phyloP scores from a whole-genome alignment of 2,797 vertebrate genomes.

The Sphenodon punctatus region DNA sequence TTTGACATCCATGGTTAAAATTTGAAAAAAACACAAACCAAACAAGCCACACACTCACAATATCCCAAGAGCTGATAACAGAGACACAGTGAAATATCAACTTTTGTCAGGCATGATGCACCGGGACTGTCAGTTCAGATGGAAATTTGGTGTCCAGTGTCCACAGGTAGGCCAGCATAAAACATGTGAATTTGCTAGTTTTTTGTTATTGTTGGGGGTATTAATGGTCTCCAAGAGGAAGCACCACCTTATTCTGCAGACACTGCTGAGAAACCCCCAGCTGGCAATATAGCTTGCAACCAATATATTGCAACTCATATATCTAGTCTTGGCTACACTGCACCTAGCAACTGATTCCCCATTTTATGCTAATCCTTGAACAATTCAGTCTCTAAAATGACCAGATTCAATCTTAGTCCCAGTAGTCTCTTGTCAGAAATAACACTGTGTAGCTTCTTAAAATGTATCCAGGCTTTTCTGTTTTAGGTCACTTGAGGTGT shows the following conservation, averaged over 20 bases:
- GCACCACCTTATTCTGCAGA: slow-evolving; percentile 5
- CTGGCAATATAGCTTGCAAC: slow-evolving; percentile 13
- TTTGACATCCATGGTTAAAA: no score
- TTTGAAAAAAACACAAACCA: no score
- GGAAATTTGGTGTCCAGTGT: background rate
- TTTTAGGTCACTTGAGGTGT: background rate
- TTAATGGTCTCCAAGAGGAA: background rate
- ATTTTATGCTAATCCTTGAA: slow-evolving; percentile 7
- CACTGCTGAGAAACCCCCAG: slow-evolving; percentile 23
- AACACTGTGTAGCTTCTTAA: background rate
- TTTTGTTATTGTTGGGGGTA: background rate
- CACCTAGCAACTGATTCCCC: background rate
- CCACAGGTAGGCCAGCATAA: background rate
- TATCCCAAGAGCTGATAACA: no score
- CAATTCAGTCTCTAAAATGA: background rate
- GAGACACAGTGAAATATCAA: background rate
- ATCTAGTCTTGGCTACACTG: slow-evolving; percentile 8
- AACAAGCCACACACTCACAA: no score
- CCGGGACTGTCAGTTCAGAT: background rate
- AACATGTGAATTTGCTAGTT: background rate
- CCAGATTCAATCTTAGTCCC: background rate
- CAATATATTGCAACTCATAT: no score
- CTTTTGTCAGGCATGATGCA: background rate
- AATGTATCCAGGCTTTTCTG: background rate
- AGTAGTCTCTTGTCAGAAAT: background rate